phyloP scores from a whole-genome alignment of 2,113 vertebrate genomes.

The Crotalus horridus region DNA sequence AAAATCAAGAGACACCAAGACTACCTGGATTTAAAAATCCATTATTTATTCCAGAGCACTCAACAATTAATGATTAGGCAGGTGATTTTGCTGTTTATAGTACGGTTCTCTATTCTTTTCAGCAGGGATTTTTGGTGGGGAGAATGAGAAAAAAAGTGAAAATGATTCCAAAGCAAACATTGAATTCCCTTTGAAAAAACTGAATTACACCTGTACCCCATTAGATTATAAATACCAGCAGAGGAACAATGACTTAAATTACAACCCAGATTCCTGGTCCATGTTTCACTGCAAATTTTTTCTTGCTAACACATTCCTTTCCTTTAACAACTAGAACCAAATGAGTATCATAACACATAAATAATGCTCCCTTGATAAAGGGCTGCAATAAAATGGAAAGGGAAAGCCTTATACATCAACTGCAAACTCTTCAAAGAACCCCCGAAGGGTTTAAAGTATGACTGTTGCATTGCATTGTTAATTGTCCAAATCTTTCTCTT shows the following conservation, averaged over 20 bases:
- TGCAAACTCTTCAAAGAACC: constrained; percentile 28
- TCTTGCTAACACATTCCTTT: constrained; percentile 53
- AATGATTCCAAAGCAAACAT: constrained; percentile 10
- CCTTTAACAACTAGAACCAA: constrained; percentile 58
- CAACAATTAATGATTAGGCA: not conserved
- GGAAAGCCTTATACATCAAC: constrained; percentile 21
- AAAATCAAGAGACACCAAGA: not conserved
- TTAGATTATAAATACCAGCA: constrained; percentile 57
- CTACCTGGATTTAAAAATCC: not conserved
- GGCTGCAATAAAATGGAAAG: constrained; percentile 43
- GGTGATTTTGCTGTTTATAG: not conserved
- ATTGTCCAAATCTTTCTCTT: constrained; percentile 20
- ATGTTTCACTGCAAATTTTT: constrained; percentile 9
- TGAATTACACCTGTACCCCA: constrained; percentile 53
- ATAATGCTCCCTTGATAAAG: constrained; percentile 47
- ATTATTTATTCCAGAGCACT: not conserved
- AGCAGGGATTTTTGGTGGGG: not conserved
- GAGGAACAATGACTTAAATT: constrained; percentile 55
- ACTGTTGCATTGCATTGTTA: constrained; percentile 22
- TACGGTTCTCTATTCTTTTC: accelerated
- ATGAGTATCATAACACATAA: constrained; percentile 54
- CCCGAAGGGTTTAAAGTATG: constrained; percentile 36
- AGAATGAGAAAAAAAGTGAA: not conserved
- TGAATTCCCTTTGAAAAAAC: constrained; percentile 46
- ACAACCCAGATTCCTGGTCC: constrained; percentile 46